Evolutionary conservation across 2,113 vertebrate species (phyloP), one percentile per base, ranked within the genome.

Genomic region (Numida meleagris): DNA sequence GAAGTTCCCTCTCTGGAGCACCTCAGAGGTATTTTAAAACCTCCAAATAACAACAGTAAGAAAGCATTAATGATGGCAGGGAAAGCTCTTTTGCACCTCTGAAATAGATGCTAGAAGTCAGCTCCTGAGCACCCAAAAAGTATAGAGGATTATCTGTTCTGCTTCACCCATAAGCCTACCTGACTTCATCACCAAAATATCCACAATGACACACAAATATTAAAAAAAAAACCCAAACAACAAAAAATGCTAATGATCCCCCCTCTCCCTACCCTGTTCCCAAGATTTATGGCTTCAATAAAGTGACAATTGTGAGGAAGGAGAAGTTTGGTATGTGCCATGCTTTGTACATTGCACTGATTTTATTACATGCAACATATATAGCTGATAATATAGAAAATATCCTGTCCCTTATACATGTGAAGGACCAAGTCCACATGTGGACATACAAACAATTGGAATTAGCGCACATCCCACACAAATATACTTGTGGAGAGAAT

Each of bases 351-450:
- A 59, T 84, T 89, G 62, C 31, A 80, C 85, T 95, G 92, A 66
- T 91, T 95, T 95, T 96, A 94, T 90, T 84, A 48, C 86, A 77
- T 93, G 82, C 92, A 93, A 82, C 59, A 70, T 95, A 97, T 96
- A 73, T 78, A 89, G 68, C 73, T 93, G 94, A 89, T 85, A 89
- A 68, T 19, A 48, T 27, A 61, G 57, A 83, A 96, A 96, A 91
- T 53, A 86, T 63, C n/a, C 50, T 90, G 57, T 72, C 55, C 19
- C 36, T 75, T 75, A 14, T 86, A 40, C 59, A 83, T 67, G 88
- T 19, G 81, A 87, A 91, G 31, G 51, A 31, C 27, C 43, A 5
- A 12, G 55, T 94, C 45, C 66, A 59, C 36, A 48, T 21, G 24
- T 15, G 0, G 0, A 8, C 81, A 68, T 88, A 43, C 40, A 45